A percentile compares a stretch with the other conserved stretches of the same genome.
These are phyloP conservation scores for Rotaria macrura DNA, from an alignment of 2,888 invertebrate species.

Conservation along the genomic window DNA sequence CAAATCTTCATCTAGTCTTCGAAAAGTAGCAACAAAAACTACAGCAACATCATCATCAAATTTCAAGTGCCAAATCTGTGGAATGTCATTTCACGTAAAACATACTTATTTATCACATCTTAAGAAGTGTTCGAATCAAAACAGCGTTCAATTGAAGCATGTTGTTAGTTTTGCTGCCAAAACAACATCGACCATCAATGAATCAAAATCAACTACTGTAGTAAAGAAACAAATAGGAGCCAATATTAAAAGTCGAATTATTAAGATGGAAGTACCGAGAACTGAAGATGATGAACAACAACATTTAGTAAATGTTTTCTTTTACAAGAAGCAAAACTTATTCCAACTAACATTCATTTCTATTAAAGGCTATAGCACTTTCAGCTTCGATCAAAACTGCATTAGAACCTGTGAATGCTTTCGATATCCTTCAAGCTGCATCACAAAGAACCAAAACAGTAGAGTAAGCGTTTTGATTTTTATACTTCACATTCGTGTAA, in stretches of 20 bases:
- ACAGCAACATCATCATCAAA: not conserved
- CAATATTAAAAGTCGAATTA: not conserved
- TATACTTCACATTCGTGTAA: too few species aligned
- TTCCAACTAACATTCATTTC: too few species aligned
- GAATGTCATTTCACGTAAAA: not conserved
- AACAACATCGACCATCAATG: not conserved
- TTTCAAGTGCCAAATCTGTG: not conserved
- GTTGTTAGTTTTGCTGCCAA: not conserved
- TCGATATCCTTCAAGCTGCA: too few species aligned
- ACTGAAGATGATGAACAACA: slow-evolving; percentile 1
- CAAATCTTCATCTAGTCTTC: not conserved
- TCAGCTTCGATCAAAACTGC: too few species aligned
- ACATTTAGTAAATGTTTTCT: not conserved
- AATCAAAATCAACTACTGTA: not conserved
- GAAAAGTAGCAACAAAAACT: not conserved
- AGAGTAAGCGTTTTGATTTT: too few species aligned
- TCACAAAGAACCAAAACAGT: too few species aligned
- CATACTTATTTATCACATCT: not conserved
- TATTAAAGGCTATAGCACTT: too few species aligned
- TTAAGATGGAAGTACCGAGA: not conserved
- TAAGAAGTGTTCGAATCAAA: not conserved
- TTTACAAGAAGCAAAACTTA: not conserved
- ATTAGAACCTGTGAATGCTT: too few species aligned
- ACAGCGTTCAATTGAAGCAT: not conserved
- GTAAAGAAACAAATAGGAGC: not conserved